Percentiles rank a stretch among this genome's conserved stretches.
phyloP scores from a whole-genome alignment of 1,140 invertebrate genomes.

The Drosophila cardini region DNA sequence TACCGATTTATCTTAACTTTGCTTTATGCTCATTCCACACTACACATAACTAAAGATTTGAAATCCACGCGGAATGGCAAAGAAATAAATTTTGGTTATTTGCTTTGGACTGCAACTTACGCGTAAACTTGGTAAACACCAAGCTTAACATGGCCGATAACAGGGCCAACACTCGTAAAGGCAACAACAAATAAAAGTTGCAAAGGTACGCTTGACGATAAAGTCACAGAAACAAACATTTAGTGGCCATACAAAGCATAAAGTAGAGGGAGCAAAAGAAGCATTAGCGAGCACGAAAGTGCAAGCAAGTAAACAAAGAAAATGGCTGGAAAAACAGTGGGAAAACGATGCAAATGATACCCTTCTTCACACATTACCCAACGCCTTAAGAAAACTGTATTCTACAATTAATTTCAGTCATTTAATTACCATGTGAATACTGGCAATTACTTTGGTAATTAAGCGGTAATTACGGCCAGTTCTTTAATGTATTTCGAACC shows the following conservation, averaged over 20 bases:
- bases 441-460: not conserved
- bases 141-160: conserved; percentile 33
- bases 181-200: conserved; percentile 4
- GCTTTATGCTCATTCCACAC: not conserved
- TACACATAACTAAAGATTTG: conserved; percentile 27
- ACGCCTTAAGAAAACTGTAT: not conserved
- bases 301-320: conserved; percentile 25
- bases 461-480: not conserved
- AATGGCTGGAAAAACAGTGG: conserved; percentile 11
- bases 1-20: not conserved
- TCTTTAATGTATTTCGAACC: not conserved
- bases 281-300: conserved; percentile 42
- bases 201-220: conserved; percentile 50
- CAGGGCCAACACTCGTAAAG: conserved; percentile 10
- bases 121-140: conserved; percentile 55
- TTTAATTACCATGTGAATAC: conserved; percentile 4
- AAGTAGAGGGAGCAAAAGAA: conserved; percentile 8
- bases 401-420: not conserved
- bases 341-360: not conserved
- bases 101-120: conserved; percentile 56
- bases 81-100: conserved; percentile 64
- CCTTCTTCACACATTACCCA: not conserved
- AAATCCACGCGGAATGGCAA: conserved; percentile 32
- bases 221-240: conserved; percentile 38
- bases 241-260: conserved; percentile 26